Evolutionary conservation across 2,888 invertebrate species (phyloP), one percentile per base, ranked within the genome.

Genomic region (Alloscopus bannaensis): DNA sequence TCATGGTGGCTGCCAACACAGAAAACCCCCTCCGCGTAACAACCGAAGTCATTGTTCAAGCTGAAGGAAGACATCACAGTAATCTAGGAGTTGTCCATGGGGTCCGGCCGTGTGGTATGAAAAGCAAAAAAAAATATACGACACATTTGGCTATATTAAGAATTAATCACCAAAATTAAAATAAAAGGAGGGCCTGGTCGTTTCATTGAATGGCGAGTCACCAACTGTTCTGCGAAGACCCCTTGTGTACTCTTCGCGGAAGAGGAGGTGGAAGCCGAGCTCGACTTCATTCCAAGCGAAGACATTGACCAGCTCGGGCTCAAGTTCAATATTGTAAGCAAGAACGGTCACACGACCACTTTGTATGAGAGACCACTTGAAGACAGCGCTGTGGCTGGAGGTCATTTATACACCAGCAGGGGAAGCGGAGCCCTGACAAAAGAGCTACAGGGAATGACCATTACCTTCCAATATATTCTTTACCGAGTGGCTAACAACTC

Each of bases 281-380:
- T 59, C 0, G 75, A 75, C 11, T 75, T 75, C 24, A 36, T 75
- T 26, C 75, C 75, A 3, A 75, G 75, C 16, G 26, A 60, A 47
- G 57, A 66, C 47, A 40, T 60, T 42, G 47, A 59, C 24, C 50
- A 18, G 2, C 31, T 75, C 3, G 75, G 75, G 26, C 3, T 68
- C 36, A 29, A 60, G 2, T 42, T 66, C 29, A 16, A 45, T 45
- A 59, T 66, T 16, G n/a, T 66, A 0, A 64, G 62, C 6, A 11
- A 18, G 18, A n/a, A 75, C 20, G 75, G 66, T 3, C 16, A 36
- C 4, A n/a, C 47, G 1, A 29, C 22, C 20, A 65, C 50, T 1
- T 31, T 36, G 1, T 66, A 55, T 13, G 75, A 75, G 13, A 20
- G 45, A 3, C 28, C 75, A 8, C 13, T 75, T 26, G n/a, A 42